Percentiles rank a stretch among this genome's conserved stretches.
Evolutionary conservation across 2,888 invertebrate genomes (phyloP).

Genomic region (Cryptus viduatorius): DNA sequence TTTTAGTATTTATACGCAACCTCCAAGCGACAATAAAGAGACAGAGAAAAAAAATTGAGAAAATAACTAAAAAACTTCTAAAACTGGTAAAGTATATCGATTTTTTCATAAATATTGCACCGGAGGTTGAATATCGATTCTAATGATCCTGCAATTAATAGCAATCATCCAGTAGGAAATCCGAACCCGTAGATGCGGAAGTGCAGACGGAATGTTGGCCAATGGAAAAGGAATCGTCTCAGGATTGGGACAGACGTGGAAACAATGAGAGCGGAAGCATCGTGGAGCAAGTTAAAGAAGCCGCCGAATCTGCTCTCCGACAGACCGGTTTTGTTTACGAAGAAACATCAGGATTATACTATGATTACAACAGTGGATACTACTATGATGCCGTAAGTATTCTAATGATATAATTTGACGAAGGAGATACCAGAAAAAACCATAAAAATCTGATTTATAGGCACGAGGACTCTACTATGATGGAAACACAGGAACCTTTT

Average conservation of each 20-base stretch:
- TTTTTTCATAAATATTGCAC: background rate
- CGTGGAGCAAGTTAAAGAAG: constrained; percentile 92
- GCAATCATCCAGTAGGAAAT: constrained; percentile 74
- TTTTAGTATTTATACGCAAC: constrained; percentile 87
- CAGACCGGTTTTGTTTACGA: constrained; percentile 94
- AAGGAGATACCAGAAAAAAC: background rate
- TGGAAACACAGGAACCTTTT: constrained; percentile 93
- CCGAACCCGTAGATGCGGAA: constrained; percentile 75
- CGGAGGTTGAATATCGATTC: background rate
- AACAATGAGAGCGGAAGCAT: constrained; percentile 84
- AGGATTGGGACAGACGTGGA: constrained; percentile 74
- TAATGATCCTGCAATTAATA: constrained; percentile 56
- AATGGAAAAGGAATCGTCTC: constrained; percentile 70
- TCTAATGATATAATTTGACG: constrained; percentile 26
- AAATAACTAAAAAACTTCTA: constrained; percentile 87
- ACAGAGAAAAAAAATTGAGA: constrained; percentile 87
- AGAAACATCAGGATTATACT: constrained; percentile 94
- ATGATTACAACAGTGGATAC: constrained; percentile 95
- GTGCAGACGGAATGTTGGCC: constrained; percentile 76
- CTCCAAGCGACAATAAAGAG: constrained; percentile 87
- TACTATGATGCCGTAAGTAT: constrained; percentile 94
- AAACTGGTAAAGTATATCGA: constrained; percentile 84
- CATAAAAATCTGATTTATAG: constrained; percentile 84
- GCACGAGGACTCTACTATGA: constrained; percentile 95
- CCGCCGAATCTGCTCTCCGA: constrained; percentile 90